These are phyloP conservation scores for Leptarthrus brevirostris DNA, from an alignment of 2,888 invertebrate species.

Conservation along the genomic window DNA sequence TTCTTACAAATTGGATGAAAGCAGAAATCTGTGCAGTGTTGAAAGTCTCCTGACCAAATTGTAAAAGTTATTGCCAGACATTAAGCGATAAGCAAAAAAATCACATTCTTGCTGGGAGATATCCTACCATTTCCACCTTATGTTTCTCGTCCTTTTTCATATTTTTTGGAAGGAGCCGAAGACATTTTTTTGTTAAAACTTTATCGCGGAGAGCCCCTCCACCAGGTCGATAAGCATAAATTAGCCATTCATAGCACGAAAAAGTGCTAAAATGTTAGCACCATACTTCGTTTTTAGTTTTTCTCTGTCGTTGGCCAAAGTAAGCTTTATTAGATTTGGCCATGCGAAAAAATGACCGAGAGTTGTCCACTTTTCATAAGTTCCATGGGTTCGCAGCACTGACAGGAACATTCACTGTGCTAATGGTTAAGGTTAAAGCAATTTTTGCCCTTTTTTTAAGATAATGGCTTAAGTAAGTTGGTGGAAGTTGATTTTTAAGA, in stretches of 20 bases:
- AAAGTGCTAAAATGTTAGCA: conserved; percentile 50
- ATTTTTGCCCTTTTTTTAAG: conserved; percentile 20
- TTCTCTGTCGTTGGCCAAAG: conserved; percentile 15
- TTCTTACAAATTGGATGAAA: background rate
- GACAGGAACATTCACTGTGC: background rate
- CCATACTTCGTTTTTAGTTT: conserved; percentile 26
- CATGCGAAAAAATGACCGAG: conserved; percentile 48
- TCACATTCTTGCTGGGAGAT: conserved; percentile 16
- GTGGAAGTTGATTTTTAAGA: conserved; percentile 29
- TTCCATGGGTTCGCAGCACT: background rate
- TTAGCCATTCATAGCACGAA: conserved; percentile 53
- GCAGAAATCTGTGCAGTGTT: conserved; percentile 39
- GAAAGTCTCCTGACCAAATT: conserved; percentile 44
- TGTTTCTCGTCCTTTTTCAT: background rate
- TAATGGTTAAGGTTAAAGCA: conserved; percentile 26
- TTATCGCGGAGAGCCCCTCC: conserved; percentile 36
- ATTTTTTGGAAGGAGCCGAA: background rate
- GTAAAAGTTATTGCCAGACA: conserved; percentile 36
- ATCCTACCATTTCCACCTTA: background rate
- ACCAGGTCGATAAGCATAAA: conserved; percentile 51
- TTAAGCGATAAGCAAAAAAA: conserved; percentile 36
- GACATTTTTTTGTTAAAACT: conserved; percentile 33
- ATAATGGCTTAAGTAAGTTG: conserved; percentile 18
- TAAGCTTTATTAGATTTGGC: conserved; percentile 42
- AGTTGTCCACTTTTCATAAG: conserved; percentile 44